Percentiles rank a stretch among this genome's conserved stretches.
phyloP scores from a whole-genome alignment of 1,140 invertebrate species.

The Lasioglossum baleicum region DNA sequence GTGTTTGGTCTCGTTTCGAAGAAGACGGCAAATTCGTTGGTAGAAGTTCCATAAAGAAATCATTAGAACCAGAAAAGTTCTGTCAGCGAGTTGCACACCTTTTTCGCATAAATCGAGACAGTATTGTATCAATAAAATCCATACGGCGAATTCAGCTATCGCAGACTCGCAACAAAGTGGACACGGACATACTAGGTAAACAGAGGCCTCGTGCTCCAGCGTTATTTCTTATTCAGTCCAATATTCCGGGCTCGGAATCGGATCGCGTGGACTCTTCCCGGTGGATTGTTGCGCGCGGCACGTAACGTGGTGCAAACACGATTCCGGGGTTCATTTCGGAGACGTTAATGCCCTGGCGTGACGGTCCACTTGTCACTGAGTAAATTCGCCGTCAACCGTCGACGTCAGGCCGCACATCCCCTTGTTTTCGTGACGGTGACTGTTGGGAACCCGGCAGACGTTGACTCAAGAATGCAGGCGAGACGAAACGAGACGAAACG shows the following conservation, averaged over 20 bases:
- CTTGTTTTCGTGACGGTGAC: background rate
- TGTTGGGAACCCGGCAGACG: background rate
- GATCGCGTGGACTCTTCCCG: background rate
- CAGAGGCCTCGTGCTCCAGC: no score
- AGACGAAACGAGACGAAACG: background rate
- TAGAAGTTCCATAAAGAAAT: no score
- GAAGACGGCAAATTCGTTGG: no score
- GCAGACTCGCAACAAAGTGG: background rate
- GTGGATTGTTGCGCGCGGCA: background rate
- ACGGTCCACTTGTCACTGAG: slow-evolving; percentile 18
- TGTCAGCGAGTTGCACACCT: no score
- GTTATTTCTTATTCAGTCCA: slow-evolving; percentile 4
- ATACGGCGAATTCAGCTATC: no score
- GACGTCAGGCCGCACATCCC: background rate
- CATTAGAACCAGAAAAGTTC: no score
- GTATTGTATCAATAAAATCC: no score
- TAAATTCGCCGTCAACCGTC: slow-evolving; percentile 6
- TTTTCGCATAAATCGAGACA: no score
- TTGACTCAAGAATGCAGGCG: slow-evolving; percentile 2
- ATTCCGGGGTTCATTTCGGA: background rate
- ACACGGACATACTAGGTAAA: background rate
- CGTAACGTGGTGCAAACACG: background rate
- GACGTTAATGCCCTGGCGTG: slow-evolving; percentile 2
- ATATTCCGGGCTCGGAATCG: background rate
- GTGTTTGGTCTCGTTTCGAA: no score